Percentiles rank a stretch among this genome's conserved stretches.
Conservation (phyloP, 1,140 invertebrate species). For the Pseudomyrmex dendroicus region DNA sequence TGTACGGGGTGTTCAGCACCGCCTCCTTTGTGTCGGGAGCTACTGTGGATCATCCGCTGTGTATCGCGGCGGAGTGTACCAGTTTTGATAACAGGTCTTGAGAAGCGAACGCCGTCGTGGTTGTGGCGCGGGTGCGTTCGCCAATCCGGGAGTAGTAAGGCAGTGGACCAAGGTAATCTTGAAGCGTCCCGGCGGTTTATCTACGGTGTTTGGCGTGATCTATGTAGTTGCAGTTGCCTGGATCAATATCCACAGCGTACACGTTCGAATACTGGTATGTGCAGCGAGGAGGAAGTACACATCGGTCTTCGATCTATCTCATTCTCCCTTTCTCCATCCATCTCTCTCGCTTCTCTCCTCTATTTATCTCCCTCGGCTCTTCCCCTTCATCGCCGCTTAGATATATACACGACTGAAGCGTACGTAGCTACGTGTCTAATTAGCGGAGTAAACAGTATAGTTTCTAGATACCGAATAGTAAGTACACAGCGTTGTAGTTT, state of each 20-base stretch:
- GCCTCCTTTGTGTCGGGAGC: not conserved
- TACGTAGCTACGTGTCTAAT: conserved; percentile 78
- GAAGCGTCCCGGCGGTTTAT: conserved; percentile 68
- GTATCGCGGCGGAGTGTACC: conserved; percentile 60
- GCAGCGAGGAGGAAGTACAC: conserved; percentile 61
- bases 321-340: not conserved
- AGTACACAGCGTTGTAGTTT: conserved; percentile 58
- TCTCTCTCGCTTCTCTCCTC: not conserved
- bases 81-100: conserved; percentile 74
- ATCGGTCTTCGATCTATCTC: conserved; percentile 53
- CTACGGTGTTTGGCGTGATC: conserved; percentile 70
- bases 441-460: conserved; percentile 81
- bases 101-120: conserved; percentile 24
- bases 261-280: conserved; percentile 59
- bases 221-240: conserved; percentile 67
- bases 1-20: conserved; percentile 22
- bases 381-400: conserved; percentile 31
- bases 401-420: conserved; percentile 62
- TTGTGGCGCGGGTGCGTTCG: conserved; percentile 27
- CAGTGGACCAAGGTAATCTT: conserved; percentile 75
- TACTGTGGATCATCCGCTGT: conserved; percentile 14
- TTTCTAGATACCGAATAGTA: conserved; percentile 76
- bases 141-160: conserved; percentile 67
- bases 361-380: not conserved
- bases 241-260: conserved; percentile 72